Evolutionary conservation across 2,888 invertebrate species (phyloP).

Genomic region (Hipparchia sbordonii): DNA sequence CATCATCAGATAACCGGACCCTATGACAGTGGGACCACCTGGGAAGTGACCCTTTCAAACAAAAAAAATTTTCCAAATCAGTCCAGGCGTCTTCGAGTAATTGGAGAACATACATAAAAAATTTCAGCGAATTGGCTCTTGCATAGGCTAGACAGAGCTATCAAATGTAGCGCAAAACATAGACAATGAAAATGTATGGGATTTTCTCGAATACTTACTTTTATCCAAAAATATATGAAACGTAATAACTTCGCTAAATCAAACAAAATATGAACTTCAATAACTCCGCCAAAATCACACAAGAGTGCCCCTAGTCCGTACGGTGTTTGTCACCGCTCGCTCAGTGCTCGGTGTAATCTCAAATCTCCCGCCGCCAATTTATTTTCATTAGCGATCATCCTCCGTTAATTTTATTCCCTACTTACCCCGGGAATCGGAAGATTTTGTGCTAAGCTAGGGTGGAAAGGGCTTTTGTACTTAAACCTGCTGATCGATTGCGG

Average conservation of each 20-base stretch:
- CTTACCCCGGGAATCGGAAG: conserved; percentile 76
- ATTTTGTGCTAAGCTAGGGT: conserved; percentile 48
- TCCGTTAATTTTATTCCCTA: conserved; percentile 86
- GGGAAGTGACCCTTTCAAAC: too few species aligned
- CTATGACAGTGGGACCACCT: too few species aligned
- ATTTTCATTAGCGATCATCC: conserved; percentile 87
- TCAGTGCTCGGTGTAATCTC: conserved; percentile 75
- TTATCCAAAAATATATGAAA: not conserved
- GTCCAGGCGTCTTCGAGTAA: too few species aligned
- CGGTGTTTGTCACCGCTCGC: conserved; percentile 49
- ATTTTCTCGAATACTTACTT: not conserved
- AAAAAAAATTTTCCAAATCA: too few species aligned
- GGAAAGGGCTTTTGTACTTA: conserved; percentile 54
- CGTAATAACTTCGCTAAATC: too few species aligned
- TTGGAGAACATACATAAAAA: too few species aligned
- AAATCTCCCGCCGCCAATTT: conserved; percentile 83
- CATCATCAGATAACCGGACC: too few species aligned
- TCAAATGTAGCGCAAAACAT: too few species aligned
- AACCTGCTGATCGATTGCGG: too few species aligned
- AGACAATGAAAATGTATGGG: too few species aligned
- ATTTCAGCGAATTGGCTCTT: too few species aligned
- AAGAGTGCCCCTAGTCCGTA: conserved; percentile 52
- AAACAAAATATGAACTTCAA: not conserved
- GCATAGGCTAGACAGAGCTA: too few species aligned
- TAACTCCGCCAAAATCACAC: not conserved